Percentiles rank a stretch among this genome's conserved stretches.
Evolutionary conservation across 2,113 vertebrate genomes (phyloP).

Genomic region (Chaenocephalus aceratus): DNA sequence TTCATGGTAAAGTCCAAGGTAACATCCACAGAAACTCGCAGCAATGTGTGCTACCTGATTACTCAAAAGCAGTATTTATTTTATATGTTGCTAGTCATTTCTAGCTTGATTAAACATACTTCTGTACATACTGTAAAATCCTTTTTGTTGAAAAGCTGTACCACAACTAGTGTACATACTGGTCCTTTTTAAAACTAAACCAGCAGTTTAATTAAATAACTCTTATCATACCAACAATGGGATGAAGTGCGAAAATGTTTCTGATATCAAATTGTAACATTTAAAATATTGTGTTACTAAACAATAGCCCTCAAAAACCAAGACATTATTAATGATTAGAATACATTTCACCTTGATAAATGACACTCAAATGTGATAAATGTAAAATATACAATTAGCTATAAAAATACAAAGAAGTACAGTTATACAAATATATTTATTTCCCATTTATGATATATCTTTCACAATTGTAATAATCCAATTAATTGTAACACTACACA

Average conservation of each 20-base stretch:
- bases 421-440: constrained; percentile 90
- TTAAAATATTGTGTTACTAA: constrained; percentile 80
- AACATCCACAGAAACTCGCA: constrained; percentile 80
- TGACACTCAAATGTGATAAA: constrained; percentile 77
- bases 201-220: constrained; percentile 59
- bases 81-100: constrained; percentile 74
- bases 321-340: constrained; percentile 79
- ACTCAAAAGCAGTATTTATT: constrained; percentile 81
- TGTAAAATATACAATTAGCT: constrained; percentile 84
- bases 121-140: constrained; percentile 79
- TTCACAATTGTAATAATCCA: constrained; percentile 84
- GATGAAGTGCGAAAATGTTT: constrained; percentile 72
- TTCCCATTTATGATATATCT: constrained; percentile 85
- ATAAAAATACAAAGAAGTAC: constrained; percentile 90
- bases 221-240: constrained; percentile 65
- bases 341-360: constrained; percentile 80
- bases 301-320: constrained; percentile 78
- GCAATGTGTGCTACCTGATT: constrained; percentile 88
- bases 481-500: constrained; percentile 84
- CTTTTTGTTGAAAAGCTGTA: constrained; percentile 59
- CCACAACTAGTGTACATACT: constrained; percentile 63
- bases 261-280: constrained; percentile 79
- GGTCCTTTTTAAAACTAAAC: constrained; percentile 61
- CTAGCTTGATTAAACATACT: constrained; percentile 69
- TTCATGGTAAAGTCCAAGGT: constrained; percentile 57